Conservation (phyloP, 2,888 invertebrate genomes). For the Troides aeacus region DNA sequence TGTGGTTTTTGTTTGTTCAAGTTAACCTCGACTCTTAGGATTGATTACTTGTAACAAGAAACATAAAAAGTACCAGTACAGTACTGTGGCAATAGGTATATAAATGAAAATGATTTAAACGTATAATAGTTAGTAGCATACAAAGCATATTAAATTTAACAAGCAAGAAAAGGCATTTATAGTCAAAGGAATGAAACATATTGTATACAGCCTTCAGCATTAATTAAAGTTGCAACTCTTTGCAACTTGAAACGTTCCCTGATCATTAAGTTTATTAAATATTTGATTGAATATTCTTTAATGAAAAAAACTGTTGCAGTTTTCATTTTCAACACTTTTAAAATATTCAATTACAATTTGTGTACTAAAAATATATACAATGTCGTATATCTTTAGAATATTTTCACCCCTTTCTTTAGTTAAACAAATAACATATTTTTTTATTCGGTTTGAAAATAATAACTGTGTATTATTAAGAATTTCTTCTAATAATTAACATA, state of each 20-base stretch:
- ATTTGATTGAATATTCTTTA: neutral
- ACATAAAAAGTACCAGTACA: neutral
- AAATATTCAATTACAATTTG: too few relatives aligned
- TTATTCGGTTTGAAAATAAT: too few relatives aligned
- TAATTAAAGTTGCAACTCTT: slow-evolving; percentile 19
- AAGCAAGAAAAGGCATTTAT: slow-evolving; percentile 9
- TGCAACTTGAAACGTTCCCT: neutral
- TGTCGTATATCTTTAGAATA: too few relatives aligned
- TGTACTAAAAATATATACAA: too few relatives aligned
- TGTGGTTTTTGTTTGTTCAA: slow-evolving; percentile 24
- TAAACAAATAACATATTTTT: too few relatives aligned
- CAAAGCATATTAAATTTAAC: slow-evolving; percentile 10
- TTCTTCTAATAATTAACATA: too few relatives aligned
- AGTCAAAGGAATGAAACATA: slow-evolving; percentile 15
- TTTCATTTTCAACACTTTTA: too few relatives aligned
- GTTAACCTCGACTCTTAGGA: slow-evolving; percentile 16
- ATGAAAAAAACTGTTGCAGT: too few relatives aligned
- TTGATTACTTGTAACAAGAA: slow-evolving; percentile 23
- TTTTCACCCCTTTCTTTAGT: too few relatives aligned
- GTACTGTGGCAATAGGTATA: neutral
- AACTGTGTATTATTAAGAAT: too few relatives aligned
- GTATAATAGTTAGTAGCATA: neutral
- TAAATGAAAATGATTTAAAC: neutral
- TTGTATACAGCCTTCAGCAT: slow-evolving; percentile 11
- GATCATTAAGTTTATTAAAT: slow-evolving; percentile 13